Base-by-base conservation (phyloP, 2,888 invertebrate genomes). In the Ophioninae sp. region DNA sequence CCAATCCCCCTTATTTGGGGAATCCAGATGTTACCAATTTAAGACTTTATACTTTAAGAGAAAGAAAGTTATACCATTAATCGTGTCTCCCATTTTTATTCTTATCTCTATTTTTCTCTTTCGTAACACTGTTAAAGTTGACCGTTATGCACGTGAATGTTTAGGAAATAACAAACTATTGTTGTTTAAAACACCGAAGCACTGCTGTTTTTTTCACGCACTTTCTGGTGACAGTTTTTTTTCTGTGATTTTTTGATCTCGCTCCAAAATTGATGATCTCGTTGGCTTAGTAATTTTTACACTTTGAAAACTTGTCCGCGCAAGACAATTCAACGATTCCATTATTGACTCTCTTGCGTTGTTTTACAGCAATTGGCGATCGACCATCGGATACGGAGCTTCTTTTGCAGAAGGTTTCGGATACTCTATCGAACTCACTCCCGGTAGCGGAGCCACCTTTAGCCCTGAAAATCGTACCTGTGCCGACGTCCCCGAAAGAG, bases 371-470 rank as follows among this genome's bases (percentile, higher is more conserved):
- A 23, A 72, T 75, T 70, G 84, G 83, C 67, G 84, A 87, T 37
- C 80, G 83, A 39, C 85, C 86, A 39, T 87, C 88, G 82, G 89
- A 91, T 21, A 92, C 92, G n/a, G 91, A 92, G 44, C 88, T 90
- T 21, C 86, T 93, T 67, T 88, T 93, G 41, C 91, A 91, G 72
- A 92, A 91, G 85, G 93, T 93, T 6, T 93, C 92, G 17, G 92
- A 92, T 44, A 92, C 92, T 0, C 82, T 93, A 30, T 90, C 91
- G n/a, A 88, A 85, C 79, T 85, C 90, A 61, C 56, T 89, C 6
- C 87, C 90, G 8, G 62, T 69, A 10, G 17, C 73, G 62, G 73
- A 83, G 56, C 80, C 86, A 7, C 78, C 86, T 1, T 17, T 50
- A n/a, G 21, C 72, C 21, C 13, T 6, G 21, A 65, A 77, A 44